phyloP scores from a whole-genome alignment of 2,797 vertebrate genomes.

The Sebastes kiyomatsui region DNA sequence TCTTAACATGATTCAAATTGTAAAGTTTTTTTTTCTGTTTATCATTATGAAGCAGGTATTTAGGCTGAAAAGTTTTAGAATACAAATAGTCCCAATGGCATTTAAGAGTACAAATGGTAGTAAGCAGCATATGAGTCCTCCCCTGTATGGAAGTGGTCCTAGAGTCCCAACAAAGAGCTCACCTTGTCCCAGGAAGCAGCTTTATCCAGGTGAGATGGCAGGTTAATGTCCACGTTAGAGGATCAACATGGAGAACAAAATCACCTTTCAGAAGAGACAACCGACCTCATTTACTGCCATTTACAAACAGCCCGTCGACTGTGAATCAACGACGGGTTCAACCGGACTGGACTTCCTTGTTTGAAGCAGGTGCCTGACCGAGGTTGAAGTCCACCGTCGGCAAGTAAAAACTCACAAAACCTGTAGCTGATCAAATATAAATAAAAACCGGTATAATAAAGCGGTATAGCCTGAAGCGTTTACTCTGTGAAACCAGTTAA shows the following conservation, averaged over 20 bases:
- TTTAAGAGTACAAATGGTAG: too few species aligned
- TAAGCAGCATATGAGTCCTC: too few species aligned
- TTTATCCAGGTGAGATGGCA: conserved; percentile 34
- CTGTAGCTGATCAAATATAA: neutral
- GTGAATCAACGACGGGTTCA: neutral
- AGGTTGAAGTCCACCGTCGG: conserved; percentile 64
- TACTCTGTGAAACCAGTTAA: neutral
- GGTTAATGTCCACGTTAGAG: conserved; percentile 12
- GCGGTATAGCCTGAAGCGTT: neutral
- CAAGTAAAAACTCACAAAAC: neutral
- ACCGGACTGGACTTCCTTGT: conserved; percentile 72
- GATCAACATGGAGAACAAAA: conserved; percentile 15
- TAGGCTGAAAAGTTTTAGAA: too few species aligned
- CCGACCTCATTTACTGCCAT: neutral
- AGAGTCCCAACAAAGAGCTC: conserved; percentile 33
- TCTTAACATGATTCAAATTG: too few species aligned
- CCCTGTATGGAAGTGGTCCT: too few species aligned
- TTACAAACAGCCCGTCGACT: neutral
- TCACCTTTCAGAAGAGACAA: neutral
- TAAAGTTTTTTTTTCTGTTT: too few species aligned
- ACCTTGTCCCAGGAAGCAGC: conserved; percentile 55
- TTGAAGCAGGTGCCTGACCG: conserved; percentile 38
- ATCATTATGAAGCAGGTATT: too few species aligned
- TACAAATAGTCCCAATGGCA: too few species aligned
- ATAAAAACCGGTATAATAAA: neutral